Base-by-base conservation (phyloP, 2,888 invertebrate species). In the Trichogramma evanescens region DNA sequence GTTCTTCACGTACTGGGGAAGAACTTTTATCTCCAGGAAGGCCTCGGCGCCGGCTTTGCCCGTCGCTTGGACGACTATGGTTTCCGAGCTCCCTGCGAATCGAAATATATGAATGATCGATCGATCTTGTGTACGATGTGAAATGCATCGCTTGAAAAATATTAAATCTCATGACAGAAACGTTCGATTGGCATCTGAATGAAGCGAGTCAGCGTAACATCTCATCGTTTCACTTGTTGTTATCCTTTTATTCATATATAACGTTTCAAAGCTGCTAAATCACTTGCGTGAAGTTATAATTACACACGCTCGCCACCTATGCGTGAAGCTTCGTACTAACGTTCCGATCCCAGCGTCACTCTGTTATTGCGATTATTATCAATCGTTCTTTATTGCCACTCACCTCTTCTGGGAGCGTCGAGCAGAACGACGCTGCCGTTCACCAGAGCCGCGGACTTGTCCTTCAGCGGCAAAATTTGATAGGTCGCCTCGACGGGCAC, bases 21-120 rank as follows among this genome's bases (percentile, higher is more conserved):
- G 54, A 26, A 76, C 56, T 65, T 68, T 71, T 10, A 77, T 71
- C 63, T 75, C 72, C 50, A 76, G 63, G 26, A 70, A 64, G n/a
- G 77, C 77, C 46, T 72, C 69, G 40, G 66, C 63, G 5, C 66
- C 62, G 40, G 48, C 58, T 9, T 63, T 56, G 48, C 58, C 60
- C 53, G 50, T 59, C 13, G 66, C 63, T 57, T 63, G 65, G 8
- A 70, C 61, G 40, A 68, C 10, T 6, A 66, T 65, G 13, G 66
- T 51, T 58, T 59, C 63, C 10, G 65, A 58, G 38, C 45, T 51
- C 38, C 58, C 64, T 66, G 45, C 58, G 52, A 56, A 50, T n/a
- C 8, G 7, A 10, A 10, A 10, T n/a, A 7, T 7, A 50, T n/a
- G 2, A 9, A 50, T n/a, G 13, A 50, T n/a, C 13, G 7, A 13